Conservation (phyloP, 2,888 invertebrate species). For the Scaptodrosophila latifasciaeformis region DNA sequence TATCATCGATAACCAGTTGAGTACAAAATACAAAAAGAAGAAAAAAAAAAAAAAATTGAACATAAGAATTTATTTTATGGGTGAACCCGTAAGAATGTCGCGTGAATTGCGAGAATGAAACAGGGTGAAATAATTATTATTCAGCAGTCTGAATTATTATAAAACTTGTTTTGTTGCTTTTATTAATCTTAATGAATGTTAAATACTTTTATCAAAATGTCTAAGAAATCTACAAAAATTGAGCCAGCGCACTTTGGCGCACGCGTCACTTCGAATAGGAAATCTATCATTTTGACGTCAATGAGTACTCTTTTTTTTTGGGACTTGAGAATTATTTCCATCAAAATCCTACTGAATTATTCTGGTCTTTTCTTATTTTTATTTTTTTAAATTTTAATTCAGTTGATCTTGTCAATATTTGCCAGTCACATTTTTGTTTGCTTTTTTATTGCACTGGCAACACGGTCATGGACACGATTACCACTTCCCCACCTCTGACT, state of each 20-base stretch:
- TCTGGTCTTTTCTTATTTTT: too few relatives aligned
- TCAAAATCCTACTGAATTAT: too few relatives aligned
- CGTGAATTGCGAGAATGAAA: constrained; percentile 36
- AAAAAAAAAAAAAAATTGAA: too few relatives aligned
- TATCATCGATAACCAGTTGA: constrained; percentile 45
- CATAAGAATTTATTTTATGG: constrained; percentile 25
- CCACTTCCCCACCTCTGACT: too few relatives aligned
- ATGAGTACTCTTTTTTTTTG: constrained; percentile 6
- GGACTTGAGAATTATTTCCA: too few relatives aligned
- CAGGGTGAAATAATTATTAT: constrained; percentile 12
- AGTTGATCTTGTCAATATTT: constrained; percentile 59
- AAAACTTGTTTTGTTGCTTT: constrained; percentile 57
- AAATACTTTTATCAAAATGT: constrained; percentile 66
- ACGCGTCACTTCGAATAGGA: constrained; percentile 58
- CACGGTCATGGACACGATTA: too few relatives aligned
- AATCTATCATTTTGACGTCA: constrained; percentile 53
- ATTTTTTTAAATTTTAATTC: too few relatives aligned
- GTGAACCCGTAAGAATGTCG: constrained; percentile 50
- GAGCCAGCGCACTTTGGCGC: constrained; percentile 40
- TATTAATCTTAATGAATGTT: constrained; percentile 69
- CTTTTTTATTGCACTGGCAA: constrained; percentile 29
- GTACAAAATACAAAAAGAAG: too few relatives aligned
- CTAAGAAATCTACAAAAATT: too few relatives aligned
- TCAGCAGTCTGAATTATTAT: constrained; percentile 33
- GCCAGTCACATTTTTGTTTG: constrained; percentile 58